A percentile compares a stretch with the other conserved stretches of the same genome.
Evolutionary conservation across 2,113 vertebrate species (phyloP).

Genomic region (Malurus alboscapulatus): DNA sequence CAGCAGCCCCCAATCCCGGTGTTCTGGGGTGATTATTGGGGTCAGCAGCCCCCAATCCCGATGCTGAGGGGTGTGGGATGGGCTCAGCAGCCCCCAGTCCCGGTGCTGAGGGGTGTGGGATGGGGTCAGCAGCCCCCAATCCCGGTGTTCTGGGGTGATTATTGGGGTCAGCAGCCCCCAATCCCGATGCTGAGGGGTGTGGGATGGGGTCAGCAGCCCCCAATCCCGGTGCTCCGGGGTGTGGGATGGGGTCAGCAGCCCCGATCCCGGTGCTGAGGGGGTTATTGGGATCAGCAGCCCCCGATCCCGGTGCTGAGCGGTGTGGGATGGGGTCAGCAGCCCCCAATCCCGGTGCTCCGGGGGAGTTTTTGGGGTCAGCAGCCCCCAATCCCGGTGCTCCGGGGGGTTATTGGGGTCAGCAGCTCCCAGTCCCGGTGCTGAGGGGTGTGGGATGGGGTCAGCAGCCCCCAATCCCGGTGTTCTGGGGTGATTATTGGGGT

Average conservation of each 20-base stretch:
- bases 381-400: neutral
- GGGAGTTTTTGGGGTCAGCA: neutral
- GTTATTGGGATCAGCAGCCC: neutral
- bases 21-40: neutral
- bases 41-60: neutral
- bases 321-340: neutral
- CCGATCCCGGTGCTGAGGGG: accelerated
- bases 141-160: no score
- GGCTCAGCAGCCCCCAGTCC: neutral
- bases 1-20: neutral
- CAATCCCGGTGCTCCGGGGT: neutral
- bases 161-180: neutral
- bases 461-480: neutral
- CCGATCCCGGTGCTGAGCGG: no score
- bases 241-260: neutral
- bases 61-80: neutral
- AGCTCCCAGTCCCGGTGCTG: accelerated
- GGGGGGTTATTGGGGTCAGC: neutral
- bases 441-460: neutral
- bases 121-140: neutral
- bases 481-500: neutral
- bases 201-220: neutral
- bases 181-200: no score
- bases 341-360: accelerated
- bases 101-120: accelerated